A percentile compares a stretch with the other conserved stretches of the same genome.
Conservation (phyloP, 2,797 vertebrate species). For the Tenualosa ilisha region DNA sequence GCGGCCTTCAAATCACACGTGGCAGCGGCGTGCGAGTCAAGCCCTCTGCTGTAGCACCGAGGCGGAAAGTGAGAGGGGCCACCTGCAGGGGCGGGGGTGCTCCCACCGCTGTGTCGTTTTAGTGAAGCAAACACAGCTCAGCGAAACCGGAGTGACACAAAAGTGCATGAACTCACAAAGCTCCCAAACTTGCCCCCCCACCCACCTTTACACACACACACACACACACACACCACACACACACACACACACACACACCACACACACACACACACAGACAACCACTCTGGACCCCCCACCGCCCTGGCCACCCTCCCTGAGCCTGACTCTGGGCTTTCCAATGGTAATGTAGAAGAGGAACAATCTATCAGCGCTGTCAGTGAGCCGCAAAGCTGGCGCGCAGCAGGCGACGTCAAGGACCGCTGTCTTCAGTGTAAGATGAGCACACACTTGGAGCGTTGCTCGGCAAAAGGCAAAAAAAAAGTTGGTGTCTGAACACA, state of each 20-base stretch:
- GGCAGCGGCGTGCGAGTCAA: neutral
- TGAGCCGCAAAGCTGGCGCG: neutral
- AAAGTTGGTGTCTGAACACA: constrained; percentile 2
- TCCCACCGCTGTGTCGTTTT: neutral
- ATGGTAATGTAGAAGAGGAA: neutral
- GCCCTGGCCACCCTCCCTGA: no score
- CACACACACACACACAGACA: neutral
- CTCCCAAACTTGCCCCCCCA: neutral
- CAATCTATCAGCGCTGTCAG: constrained; percentile 1
- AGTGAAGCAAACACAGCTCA: neutral
- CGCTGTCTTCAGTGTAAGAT: neutral
- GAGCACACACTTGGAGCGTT: neutral
- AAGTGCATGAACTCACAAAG: neutral
- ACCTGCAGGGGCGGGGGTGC: neutral
- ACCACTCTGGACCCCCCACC: neutral
- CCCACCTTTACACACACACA: neutral
- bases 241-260: neutral
- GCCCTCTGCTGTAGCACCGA: neutral
- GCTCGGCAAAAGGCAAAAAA: neutral
- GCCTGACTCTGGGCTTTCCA: neutral
- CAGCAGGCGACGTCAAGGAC: neutral
- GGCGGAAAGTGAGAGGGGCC: neutral
- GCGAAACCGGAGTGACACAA: neutral
- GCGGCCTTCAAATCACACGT: neutral
- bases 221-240: neutral